Evolutionary conservation across 2,888 invertebrate genomes (phyloP).

Genomic region (Lasioglossum lativentre): DNA sequence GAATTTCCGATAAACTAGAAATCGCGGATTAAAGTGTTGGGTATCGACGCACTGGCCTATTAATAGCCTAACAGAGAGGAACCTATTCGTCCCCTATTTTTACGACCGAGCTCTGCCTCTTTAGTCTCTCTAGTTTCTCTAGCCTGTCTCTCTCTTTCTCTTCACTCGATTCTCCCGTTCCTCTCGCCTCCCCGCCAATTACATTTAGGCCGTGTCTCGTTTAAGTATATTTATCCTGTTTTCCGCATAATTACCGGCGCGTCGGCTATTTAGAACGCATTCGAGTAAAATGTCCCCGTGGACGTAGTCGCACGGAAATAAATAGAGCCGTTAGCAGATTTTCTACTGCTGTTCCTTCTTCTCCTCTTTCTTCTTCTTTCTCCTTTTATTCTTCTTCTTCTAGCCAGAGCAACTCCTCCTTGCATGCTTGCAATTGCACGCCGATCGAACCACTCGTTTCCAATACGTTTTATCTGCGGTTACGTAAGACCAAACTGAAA

Average conservation of each 20-base stretch:
- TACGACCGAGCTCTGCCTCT: constrained; percentile 58
- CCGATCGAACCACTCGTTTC: background rate
- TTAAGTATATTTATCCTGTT: constrained; percentile 52
- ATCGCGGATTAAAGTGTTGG: constrained; percentile 57
- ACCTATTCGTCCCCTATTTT: constrained; percentile 71
- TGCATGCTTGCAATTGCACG: constrained; percentile 3
- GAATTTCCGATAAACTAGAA: constrained; percentile 69
- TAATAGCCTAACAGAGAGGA: constrained; percentile 63
- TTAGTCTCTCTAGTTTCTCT: background rate
- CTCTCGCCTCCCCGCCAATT: constrained; percentile 41
- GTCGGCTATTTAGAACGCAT: constrained; percentile 31
- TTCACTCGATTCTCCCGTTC: constrained; percentile 20
- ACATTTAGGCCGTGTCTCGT: constrained; percentile 53
- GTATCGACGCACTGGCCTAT: constrained; percentile 68
- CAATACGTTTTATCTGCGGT: constrained; percentile 3
- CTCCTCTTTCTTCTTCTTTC: background rate
- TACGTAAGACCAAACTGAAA: constrained; percentile 5
- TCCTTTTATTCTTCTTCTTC: background rate
- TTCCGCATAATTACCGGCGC: constrained; percentile 49
- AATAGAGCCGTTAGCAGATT: background rate
- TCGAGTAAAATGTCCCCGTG: constrained; percentile 16
- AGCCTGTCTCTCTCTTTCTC: constrained; percentile 28
- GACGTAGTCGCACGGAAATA: background rate
- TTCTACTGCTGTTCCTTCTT: background rate
- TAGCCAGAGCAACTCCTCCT: background rate